Evolutionary conservation across 2,113 vertebrate genomes (phyloP).

Genomic region (Lepidiolamprologus cunningtoni): DNA sequence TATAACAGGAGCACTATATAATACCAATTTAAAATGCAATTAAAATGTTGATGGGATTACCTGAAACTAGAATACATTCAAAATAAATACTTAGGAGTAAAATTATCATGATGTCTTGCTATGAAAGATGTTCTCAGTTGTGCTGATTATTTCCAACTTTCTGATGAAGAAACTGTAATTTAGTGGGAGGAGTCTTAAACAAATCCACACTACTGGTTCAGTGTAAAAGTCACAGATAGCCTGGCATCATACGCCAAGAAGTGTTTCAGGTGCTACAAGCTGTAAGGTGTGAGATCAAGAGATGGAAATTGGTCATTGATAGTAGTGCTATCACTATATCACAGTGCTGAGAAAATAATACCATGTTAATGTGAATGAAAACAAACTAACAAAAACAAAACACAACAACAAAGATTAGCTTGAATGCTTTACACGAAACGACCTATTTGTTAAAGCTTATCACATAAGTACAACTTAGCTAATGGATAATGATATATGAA

Average conservation of each 20-base stretch:
- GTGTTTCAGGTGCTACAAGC: neutral
- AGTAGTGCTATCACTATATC: no score
- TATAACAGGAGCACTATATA: rapidly evolving
- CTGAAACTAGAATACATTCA: neutral
- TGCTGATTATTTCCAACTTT: rapidly evolving
- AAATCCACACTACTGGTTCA: neutral
- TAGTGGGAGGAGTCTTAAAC: neutral
- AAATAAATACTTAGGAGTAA: neutral
- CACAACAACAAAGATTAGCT: neutral
- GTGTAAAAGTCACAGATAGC: neutral
- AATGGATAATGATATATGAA: rapidly evolving
- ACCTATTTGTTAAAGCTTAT: rapidly evolving
- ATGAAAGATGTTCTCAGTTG: neutral
- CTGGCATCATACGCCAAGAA: rapidly evolving
- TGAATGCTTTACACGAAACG: rapidly evolving
- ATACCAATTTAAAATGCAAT: neutral
- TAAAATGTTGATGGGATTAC: rapidly evolving
- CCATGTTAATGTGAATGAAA: neutral
- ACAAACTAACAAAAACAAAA: neutral
- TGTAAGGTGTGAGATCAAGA: rapidly evolving
- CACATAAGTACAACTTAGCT: rapidly evolving
- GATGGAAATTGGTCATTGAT: no score
- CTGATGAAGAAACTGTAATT: neutral
- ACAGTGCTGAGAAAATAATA: neutral
- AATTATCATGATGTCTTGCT: neutral